A percentile compares a stretch with the other conserved stretches of the same genome.
These are phyloP conservation scores for Thalassarche chlororhynchos DNA, from an alignment of 2,113 vertebrate species.

Conservation along the genomic window DNA sequence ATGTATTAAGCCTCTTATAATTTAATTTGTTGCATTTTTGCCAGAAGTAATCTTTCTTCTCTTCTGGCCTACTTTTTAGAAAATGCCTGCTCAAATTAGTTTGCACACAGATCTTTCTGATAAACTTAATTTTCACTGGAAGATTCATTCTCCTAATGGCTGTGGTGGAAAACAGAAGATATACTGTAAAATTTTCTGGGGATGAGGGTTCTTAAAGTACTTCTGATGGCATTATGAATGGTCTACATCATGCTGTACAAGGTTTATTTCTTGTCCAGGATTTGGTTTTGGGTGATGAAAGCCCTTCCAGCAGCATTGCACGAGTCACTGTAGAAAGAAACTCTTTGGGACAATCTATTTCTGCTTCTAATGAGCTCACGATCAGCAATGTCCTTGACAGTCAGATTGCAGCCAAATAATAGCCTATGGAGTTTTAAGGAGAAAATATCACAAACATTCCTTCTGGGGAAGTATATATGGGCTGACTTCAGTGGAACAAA, in stretches of 20 bases:
- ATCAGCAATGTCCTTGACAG: neutral
- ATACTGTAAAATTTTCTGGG: neutral
- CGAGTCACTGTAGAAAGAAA: neutral
- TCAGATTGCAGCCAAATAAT: neutral
- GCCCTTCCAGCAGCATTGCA: neutral
- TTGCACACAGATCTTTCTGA: constrained; percentile 38
- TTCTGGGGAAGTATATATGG: neutral
- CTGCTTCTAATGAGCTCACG: neutral
- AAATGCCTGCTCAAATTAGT: constrained; percentile 38
- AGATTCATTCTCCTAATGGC: constrained; percentile 9
- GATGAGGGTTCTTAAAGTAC: neutral
- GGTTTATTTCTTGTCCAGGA: neutral
- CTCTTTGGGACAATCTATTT: neutral
- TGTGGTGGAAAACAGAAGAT: neutral
- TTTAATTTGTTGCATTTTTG: constrained; percentile 60
- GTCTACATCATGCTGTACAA: neutral
- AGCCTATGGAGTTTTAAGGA: neutral
- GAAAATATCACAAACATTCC: neutral
- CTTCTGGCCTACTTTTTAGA: constrained; percentile 37
- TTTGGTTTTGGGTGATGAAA: constrained; percentile 1
- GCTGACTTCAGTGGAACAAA: neutral
- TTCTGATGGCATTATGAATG: neutral
- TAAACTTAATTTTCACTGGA: constrained; percentile 50
- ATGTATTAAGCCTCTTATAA: constrained; percentile 48
- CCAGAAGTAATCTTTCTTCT: constrained; percentile 49